Conservation (phyloP, 2,113 vertebrate genomes). For the Pithys albifrons region DNA sequence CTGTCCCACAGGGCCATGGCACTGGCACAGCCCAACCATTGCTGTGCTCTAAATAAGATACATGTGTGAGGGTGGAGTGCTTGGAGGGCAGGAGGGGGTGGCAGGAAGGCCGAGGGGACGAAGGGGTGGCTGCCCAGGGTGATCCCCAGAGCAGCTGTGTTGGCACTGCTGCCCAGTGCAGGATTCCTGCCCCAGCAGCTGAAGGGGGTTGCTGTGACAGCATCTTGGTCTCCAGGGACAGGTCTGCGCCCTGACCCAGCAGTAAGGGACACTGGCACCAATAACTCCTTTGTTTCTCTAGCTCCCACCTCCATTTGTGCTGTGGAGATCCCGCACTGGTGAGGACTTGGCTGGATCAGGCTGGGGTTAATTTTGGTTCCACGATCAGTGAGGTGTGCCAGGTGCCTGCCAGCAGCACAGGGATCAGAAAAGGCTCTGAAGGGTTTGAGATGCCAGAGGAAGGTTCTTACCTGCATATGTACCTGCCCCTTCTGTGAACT, state of each 20-base stretch:
- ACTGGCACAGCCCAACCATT: background rate
- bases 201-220: background rate
- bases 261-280: background rate
- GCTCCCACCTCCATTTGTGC: background rate
- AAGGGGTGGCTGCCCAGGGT: background rate
- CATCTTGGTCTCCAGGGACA: background rate
- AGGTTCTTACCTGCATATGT: background rate
- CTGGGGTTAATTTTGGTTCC: background rate
- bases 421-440: background rate
- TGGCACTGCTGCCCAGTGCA: rapidly evolving
- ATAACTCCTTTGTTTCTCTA: background rate
- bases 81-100: background rate
- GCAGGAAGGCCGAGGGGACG: background rate
- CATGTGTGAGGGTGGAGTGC: background rate
- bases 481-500: background rate
- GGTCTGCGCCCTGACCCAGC: background rate
- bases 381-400: background rate
- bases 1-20: background rate
- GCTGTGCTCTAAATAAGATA: background rate
- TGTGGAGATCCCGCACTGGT: rapidly evolving
- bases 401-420: background rate
- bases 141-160: background rate
- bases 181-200: background rate
- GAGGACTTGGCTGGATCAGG: background rate
- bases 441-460: background rate